Conservation (phyloP, 2,888 invertebrate species). For the Chrysolina haemoptera region DNA sequence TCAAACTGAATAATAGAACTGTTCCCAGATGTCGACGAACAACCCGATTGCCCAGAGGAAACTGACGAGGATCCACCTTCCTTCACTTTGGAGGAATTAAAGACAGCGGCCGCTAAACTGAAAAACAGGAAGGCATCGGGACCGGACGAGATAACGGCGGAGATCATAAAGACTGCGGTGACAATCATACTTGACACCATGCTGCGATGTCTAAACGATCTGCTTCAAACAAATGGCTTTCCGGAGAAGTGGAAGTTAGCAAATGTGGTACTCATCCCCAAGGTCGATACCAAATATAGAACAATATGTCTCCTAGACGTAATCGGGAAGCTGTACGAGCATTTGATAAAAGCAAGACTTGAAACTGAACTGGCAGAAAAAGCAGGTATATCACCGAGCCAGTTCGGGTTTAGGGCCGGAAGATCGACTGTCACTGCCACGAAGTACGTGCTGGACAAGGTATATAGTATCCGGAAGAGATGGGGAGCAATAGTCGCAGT, state of each 20-base stretch:
- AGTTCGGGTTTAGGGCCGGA: slow-evolving; percentile 35
- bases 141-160: not conserved
- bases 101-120: not conserved
- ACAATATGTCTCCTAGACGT: slow-evolving; percentile 29
- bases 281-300: slow-evolving; percentile 6
- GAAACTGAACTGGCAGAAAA: slow-evolving; percentile 26
- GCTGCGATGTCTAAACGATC: not conserved
- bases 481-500: too few relatives aligned
- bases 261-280: slow-evolving; percentile 13
- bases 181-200: not conserved
- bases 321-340: slow-evolving; percentile 30
- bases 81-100: not conserved
- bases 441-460: not conserved
- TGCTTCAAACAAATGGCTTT: not conserved
- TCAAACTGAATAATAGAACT: slow-evolving; percentile 4
- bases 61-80: not conserved
- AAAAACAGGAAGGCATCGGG: slow-evolving; percentile 9
- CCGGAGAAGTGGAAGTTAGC: slow-evolving; percentile 9
- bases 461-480: too few relatives aligned
- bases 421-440: slow-evolving; percentile 25
- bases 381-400: slow-evolving; percentile 20
- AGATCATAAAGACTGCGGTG: not conserved
- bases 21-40: slow-evolving; percentile 1
- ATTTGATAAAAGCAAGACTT: slow-evolving; percentile 25
- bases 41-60: not conserved